phyloP scores from a whole-genome alignment of 2,113 vertebrate species.

The Ophthalmolycus amberensis region DNA sequence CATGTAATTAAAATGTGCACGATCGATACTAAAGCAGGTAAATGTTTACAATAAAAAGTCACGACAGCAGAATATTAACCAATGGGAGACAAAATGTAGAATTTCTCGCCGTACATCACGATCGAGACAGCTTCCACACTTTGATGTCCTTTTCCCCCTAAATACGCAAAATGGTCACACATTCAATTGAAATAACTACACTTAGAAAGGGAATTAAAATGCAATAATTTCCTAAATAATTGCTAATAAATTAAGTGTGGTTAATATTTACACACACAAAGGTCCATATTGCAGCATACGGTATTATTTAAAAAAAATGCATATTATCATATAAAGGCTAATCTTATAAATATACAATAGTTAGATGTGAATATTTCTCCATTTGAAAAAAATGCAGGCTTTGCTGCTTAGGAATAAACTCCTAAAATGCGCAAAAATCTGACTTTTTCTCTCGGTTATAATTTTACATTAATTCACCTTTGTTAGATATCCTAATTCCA shows the following conservation, averaged over 20 bases:
- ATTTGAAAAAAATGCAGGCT: neutral
- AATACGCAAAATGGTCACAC: neutral
- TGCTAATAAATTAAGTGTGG: neutral
- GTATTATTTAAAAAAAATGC: neutral
- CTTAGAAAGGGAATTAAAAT: neutral
- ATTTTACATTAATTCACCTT: neutral
- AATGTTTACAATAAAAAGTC: neutral
- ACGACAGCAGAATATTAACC: neutral
- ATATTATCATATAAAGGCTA: neutral
- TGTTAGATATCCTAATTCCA: neutral
- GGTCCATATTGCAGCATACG: neutral
- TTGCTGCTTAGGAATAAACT: neutral
- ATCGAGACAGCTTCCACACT: neutral
- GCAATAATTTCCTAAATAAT: neutral
- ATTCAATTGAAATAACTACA: neutral
- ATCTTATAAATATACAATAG: neutral
- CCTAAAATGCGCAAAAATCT: neutral
- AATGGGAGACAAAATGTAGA: neutral
- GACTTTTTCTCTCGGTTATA: rapidly evolving
- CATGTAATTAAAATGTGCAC: neutral
- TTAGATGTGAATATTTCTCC: neutral
- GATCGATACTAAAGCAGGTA: neutral
- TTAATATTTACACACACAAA: neutral
- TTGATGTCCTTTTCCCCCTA: neutral
- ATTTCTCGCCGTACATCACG: neutral